Percentiles rank a stretch among this genome's conserved stretches.
phyloP scores from a whole-genome alignment of 2,888 invertebrate genomes.

The Hedychridium roseum region DNA sequence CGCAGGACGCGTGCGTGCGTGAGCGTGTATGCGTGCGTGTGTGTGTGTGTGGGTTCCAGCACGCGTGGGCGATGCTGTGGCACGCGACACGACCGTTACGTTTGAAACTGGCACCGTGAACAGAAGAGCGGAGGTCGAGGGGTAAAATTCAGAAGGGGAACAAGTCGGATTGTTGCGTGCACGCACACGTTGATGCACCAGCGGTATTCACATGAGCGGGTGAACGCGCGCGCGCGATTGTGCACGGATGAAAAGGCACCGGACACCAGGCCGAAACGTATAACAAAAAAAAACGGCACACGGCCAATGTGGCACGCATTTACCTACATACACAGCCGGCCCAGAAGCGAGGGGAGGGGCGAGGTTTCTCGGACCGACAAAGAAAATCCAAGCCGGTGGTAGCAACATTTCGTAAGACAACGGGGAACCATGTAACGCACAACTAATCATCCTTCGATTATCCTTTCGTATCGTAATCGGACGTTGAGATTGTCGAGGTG shows the following conservation, averaged over 20 bases:
- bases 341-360: too few relatives aligned
- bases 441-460: too few relatives aligned
- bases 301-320: slow-evolving; percentile 24
- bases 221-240: not conserved
- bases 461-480: too few relatives aligned
- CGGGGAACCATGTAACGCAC: too few relatives aligned
- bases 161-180: slow-evolving; percentile 33
- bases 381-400: too few relatives aligned
- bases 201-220: slow-evolving; percentile 3
- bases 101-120: slow-evolving; percentile 51
- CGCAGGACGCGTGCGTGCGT: not conserved
- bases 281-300: slow-evolving; percentile 17
- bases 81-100: slow-evolving; percentile 65
- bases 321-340: slow-evolving; percentile 13
- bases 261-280: slow-evolving; percentile 16
- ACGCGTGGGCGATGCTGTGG: slow-evolving; percentile 63
- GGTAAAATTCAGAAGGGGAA: slow-evolving; percentile 44
- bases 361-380: too few relatives aligned
- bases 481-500: too few relatives aligned
- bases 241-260: slow-evolving; percentile 24
- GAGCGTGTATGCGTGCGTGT: slow-evolving; percentile 6
- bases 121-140: slow-evolving; percentile 41
- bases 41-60: slow-evolving; percentile 50
- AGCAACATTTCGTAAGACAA: slow-evolving; percentile 9
- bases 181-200: slow-evolving; percentile 19